Evolutionary conservation across 30 jellyfish, hydroid and myxozoan species (phyloP).

Genomic region (Rhopilema esculentum): DNA sequence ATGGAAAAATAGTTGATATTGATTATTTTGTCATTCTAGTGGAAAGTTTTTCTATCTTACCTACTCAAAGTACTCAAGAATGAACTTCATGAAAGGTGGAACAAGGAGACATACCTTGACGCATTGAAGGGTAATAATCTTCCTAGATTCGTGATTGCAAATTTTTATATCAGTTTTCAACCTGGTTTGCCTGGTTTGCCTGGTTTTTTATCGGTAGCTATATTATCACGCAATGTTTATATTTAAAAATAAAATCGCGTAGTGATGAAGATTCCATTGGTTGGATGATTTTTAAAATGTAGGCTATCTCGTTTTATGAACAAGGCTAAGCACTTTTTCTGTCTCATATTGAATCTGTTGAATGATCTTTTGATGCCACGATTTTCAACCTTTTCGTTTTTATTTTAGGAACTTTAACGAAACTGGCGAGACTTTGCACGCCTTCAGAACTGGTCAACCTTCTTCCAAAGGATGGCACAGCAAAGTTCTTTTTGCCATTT

Average conservation of each 20-base stretch:
- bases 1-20: too few species aligned
- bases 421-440: slow-evolving; percentile 69
- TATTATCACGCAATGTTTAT: too few species aligned
- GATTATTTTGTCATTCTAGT: slow-evolving; percentile 26
- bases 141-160: background rate
- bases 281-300: too few species aligned
- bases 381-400: slow-evolving; percentile 2
- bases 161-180: background rate
- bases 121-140: slow-evolving; percentile 76
- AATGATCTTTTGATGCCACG: too few species aligned
- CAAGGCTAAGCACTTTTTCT: too few species aligned
- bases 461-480: slow-evolving; percentile 81
- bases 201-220: too few species aligned
- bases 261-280: too few species aligned
- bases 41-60: slow-evolving; percentile 51
- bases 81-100: slow-evolving; percentile 79
- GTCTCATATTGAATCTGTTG: too few species aligned
- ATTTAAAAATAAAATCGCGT: too few species aligned
- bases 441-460: slow-evolving; percentile 78
- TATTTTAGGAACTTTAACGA: slow-evolving; percentile 71
- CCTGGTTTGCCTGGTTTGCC: too few species aligned
- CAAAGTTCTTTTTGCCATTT: slow-evolving; percentile 84
- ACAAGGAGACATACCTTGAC: slow-evolving; percentile 75
- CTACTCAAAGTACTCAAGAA: slow-evolving; percentile 58
- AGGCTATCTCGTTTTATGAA: too few species aligned